Evolutionary conservation across 2,113 vertebrate genomes (phyloP), one percentile per base, ranked within the genome.

Genomic region (Neolamprologus brichardi): DNA sequence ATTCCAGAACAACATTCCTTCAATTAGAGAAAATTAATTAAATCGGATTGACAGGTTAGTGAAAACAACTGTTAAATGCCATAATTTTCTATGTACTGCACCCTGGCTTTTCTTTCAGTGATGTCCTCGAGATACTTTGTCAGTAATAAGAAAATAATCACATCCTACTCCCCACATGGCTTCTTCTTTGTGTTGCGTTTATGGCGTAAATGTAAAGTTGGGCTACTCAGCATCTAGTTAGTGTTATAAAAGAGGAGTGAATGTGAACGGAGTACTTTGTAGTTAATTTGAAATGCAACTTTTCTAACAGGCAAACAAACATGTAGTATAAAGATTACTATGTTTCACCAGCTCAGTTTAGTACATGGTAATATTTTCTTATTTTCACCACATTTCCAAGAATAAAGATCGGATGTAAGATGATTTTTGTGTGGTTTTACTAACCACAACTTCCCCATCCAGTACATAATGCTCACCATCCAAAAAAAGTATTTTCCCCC

Each of bases 401-500:
- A 75, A 75, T 25, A 46, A 75, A 75, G 23, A 0, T 75, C 1
- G 5, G 14, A 1, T 46, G 0, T 7, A 25, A 18, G 14, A 75
- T 1, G 39, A 46, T 18, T 77, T 75, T 49, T 77, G 70, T 49
- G 41, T 77, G 23, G 15, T 30, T 17, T 77, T 77, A 49, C 70
- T 30, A 30, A 49, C 23, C 41, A 49, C 23, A 75, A 28, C 41
- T 49, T 75, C 70, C 15, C 6, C 4, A 46, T 7, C 23, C 70
- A 30, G 23, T 18, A 46, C 6, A 28, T 49, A 75, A 28, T 28
- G 23, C 23, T 49, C 70, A 30, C 23, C 2, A 2, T 46, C 3
- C 15, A 10, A 17, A 46, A 46, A 12, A 28, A 11, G 4, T 3
- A 9, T 3, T 64, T 5, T 0, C 23, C 4, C n/a, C 30, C 34